Evolutionary conservation across 2,888 invertebrate species (phyloP), one percentile per base, ranked within the genome.

Genomic region (Melolontha melolontha): DNA sequence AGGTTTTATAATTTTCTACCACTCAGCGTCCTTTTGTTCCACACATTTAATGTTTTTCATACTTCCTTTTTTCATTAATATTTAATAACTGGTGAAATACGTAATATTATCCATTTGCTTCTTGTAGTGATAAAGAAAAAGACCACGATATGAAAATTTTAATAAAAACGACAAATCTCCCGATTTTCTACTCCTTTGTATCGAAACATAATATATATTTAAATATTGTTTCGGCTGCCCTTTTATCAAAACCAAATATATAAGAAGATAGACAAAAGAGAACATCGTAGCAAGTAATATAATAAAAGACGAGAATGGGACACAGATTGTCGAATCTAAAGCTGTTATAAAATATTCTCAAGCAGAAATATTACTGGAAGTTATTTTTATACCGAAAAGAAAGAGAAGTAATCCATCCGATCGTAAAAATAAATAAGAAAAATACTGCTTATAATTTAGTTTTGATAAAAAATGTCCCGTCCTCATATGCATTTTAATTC

Each of bases 131-230:
- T 29, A 34, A 51, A 42, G 17, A 42, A 41, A 7, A 42, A 17
- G 12, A n/a, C 14, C 34, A 29, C 34, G 12, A 27, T 57, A 44
- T 57, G 42, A 22, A 42, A 42, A 27, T 42, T 57, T 57, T 57
- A 57, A 57, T 57, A 57, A 57, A 57, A 57, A 6, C 41, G 17
- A n/a, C 6, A n/a, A 10, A 27, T 16, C n/a, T 12, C 42, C 4
- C 22, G 22, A 22, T 22, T 50, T 51, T 34, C 34, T 8, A 42
- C 22, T 27, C 22, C 22, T 22, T 22, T 40, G 10, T 39, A 11
- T 17, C 40, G 54, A 54, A 12, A 54, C 27, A 55, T 22, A 34
- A 34, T 51, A 55, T 41, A 55, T 42, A 42, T 42, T 57, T 41
- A 57, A 42, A 42, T 57, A 27, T 41, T 57, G 42, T 42, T 57